phyloP scores from a whole-genome alignment of 2,888 invertebrate species.

The Tachina fera region DNA sequence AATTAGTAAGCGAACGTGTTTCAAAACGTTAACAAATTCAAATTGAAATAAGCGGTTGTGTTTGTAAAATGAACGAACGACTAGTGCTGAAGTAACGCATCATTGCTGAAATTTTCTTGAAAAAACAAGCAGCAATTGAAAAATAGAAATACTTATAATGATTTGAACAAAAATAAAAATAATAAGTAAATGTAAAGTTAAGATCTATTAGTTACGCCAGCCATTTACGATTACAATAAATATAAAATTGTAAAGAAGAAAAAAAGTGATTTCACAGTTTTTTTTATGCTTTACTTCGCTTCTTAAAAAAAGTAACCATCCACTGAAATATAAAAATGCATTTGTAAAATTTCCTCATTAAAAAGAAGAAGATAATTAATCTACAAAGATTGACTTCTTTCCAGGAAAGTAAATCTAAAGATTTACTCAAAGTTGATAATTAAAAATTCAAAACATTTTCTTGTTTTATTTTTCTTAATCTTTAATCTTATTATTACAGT shows the following conservation, averaged over 20 bases:
- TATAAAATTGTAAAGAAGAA: constrained; percentile 25
- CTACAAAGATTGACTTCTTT: background rate
- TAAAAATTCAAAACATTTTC: background rate
- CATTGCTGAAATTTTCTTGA: background rate
- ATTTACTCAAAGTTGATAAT: background rate
- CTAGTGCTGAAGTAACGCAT: constrained; percentile 34
- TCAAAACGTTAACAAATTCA: constrained; percentile 66
- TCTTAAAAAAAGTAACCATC: constrained; percentile 23
- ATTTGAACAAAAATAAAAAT: constrained; percentile 20
- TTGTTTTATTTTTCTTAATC: too few relatives aligned
- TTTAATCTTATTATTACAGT: too few relatives aligned
- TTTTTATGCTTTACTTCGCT: constrained; percentile 14
- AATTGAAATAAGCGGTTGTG: constrained; percentile 18
- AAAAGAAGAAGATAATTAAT: background rate
- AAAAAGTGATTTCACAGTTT: constrained; percentile 39
- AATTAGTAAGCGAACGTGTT: constrained; percentile 70
- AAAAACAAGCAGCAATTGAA: constrained; percentile 30
- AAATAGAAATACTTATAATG: constrained; percentile 13
- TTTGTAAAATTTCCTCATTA: background rate
- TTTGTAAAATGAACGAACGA: constrained; percentile 31
- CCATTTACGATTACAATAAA: background rate
- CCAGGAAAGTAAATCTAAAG: background rate
- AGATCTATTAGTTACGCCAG: constrained; percentile 55
- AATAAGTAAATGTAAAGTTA: constrained; percentile 42
- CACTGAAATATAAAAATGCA: constrained; percentile 32